Conservation (phyloP, 1,140 invertebrate species). For the Caenorhabditis inopinata region DNA sequence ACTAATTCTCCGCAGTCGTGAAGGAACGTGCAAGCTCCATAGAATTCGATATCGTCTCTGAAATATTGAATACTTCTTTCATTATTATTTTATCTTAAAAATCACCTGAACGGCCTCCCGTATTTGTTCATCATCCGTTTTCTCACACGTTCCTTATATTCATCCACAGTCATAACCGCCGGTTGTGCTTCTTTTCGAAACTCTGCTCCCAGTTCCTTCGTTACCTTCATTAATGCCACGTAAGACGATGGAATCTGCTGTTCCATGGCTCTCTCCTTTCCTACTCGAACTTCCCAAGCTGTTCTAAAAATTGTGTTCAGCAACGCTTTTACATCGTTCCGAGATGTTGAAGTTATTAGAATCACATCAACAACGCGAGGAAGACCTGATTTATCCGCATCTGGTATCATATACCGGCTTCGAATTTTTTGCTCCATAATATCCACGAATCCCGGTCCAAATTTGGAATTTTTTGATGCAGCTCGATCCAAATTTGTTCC, state of each 20-base stretch:
- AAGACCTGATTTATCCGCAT: constrained; percentile 91
- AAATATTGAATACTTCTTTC: constrained; percentile 64
- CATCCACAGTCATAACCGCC: constrained; percentile 83
- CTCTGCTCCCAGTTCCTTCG: constrained; percentile 26
- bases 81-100: neutral
- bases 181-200: constrained; percentile 71
- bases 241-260: constrained; percentile 94
- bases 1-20: constrained; percentile 97
- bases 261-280: constrained; percentile 84
- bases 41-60: constrained; percentile 83
- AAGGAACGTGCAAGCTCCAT: constrained; percentile 90
- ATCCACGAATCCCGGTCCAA: constrained; percentile 76
- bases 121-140: constrained; percentile 73
- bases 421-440: constrained; percentile 84
- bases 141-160: constrained; percentile 75
- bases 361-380: constrained; percentile 89
- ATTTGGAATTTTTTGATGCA: constrained; percentile 71
- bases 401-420: constrained; percentile 86
- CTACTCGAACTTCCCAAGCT: constrained; percentile 83
- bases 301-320: constrained; percentile 90
- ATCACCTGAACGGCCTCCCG: constrained; percentile 66
- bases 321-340: constrained; percentile 85
- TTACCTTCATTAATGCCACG: constrained; percentile 84
- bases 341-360: constrained; percentile 83
- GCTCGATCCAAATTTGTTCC: constrained; percentile 91